phyloP scores from a whole-genome alignment of 2,888 invertebrate species.

The Dasysyrphus albostriatus region DNA sequence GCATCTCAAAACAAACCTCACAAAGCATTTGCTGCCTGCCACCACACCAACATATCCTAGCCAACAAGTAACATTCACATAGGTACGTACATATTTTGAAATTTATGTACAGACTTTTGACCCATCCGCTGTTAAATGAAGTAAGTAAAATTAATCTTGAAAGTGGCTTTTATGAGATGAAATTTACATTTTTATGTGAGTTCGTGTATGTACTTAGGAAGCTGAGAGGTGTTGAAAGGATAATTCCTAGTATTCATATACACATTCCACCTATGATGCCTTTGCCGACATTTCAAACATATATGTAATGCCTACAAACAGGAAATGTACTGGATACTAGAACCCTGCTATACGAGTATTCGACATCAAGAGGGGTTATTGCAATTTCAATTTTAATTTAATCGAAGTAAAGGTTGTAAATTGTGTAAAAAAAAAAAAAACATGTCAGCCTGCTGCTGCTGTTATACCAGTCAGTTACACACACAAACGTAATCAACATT shows the following conservation, averaged over 20 bases:
- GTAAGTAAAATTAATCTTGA: constrained; percentile 75
- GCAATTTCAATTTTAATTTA: constrained; percentile 70
- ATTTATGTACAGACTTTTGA: constrained; percentile 72
- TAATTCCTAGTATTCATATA: constrained; percentile 11
- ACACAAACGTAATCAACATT: constrained; percentile 60
- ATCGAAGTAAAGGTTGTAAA: constrained; percentile 67
- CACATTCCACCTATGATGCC: background rate
- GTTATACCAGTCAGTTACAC: constrained; percentile 8
- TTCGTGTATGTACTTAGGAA: constrained; percentile 4
- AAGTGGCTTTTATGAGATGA: constrained; percentile 75
- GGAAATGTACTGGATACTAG: background rate
- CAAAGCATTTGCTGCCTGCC: background rate
- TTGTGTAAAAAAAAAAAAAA: constrained; percentile 21
- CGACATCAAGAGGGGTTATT: constrained; percentile 22
- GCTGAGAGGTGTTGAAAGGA: constrained; percentile 55
- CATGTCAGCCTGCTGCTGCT: constrained; percentile 13
- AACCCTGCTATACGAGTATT: background rate
- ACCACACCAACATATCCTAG: background rate
- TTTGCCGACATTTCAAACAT: background rate
- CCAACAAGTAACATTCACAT: background rate
- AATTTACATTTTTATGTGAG: constrained; percentile 74
- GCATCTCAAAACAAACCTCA: background rate
- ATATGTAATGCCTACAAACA: no score
- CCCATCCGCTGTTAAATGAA: constrained; percentile 74
- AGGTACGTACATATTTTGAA: constrained; percentile 54